Conservation (phyloP, 2,888 invertebrate genomes). For the Ectobius pallidus region DNA sequence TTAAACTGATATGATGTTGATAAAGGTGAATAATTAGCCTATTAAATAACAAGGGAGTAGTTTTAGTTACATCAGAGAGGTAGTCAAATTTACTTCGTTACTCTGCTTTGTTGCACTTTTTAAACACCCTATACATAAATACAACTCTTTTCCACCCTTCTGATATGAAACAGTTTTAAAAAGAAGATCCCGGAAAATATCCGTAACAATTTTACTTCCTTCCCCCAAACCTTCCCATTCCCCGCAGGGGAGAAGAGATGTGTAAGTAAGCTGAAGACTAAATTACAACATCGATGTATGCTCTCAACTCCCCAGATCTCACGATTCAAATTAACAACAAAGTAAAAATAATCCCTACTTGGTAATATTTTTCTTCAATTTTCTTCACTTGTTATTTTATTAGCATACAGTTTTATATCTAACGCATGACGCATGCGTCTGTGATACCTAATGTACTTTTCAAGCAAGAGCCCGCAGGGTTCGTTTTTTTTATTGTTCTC, state of each 20-base stretch:
- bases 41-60: too few relatives aligned
- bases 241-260: background rate
- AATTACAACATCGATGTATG: too few relatives aligned
- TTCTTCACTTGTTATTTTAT: constrained; percentile 11
- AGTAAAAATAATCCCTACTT: background rate
- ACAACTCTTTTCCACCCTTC: too few relatives aligned
- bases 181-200: background rate
- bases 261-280: background rate
- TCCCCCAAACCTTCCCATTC: background rate
- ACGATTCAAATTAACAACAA: background rate
- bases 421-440: background rate
- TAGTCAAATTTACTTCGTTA: too few relatives aligned
- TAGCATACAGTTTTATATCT: background rate
- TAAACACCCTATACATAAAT: too few relatives aligned
- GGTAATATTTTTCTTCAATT: constrained; percentile 28
- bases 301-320: too few relatives aligned
- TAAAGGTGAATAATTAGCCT: too few relatives aligned
- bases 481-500: constrained; percentile 20
- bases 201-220: background rate
- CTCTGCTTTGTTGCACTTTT: too few relatives aligned
- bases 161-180: too few relatives aligned
- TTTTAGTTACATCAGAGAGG: too few relatives aligned
- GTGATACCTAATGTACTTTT: background rate
- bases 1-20: too few relatives aligned
- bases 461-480: background rate